Evolutionary conservation across 2,113 vertebrate species (phyloP), one percentile per base, ranked within the genome.

Genomic region (Pitta sordida): DNA sequence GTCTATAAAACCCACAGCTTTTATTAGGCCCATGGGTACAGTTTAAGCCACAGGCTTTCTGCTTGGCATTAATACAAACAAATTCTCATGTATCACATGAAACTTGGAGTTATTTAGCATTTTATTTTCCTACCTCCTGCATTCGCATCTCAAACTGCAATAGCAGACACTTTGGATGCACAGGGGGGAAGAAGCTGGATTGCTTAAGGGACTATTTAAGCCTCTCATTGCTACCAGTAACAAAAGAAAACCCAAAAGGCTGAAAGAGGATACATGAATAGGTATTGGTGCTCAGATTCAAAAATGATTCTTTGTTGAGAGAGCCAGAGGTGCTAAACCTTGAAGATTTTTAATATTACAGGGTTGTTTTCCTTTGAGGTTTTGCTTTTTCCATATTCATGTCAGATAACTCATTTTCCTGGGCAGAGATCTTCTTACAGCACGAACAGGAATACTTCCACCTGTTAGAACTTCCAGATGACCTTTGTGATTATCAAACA

Each of bases 301-400:
- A 85, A 91, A 70, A 91, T 79, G 86, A 87, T 87, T 96, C 87
- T 82, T 97, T 77, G 16, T 63, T 37, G 82, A 96, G 93, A 81
- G 94, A 88, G 44, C 46, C 52, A 56, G 80, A 88, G 39, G 34
- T 70, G 58, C 67, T 93, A 71, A 94, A 79, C 52, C 83, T 41
- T 43, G n/a, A 87, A 82, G 83, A 93, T 59, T 85, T 91, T 94
- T 48, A 86, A 36, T 65, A 44, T 88, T 86, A 68, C 13, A 16
- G 44, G 53, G 22, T 62, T 63, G 20, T 32, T 82, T 86, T 81
- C 43, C 67, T 59, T 81, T 82, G 60, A 34, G 37, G 58, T 83
- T 88, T 67, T 88, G 23, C 51, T 82, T 83, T 79, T 73, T 26
- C 41, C 11, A 15, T 81, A 77, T 75, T 87, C 29, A 8, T 16